Evolutionary conservation across 1,140 invertebrate genomes (phyloP).

Genomic region (Lordiphosa collinella): DNA sequence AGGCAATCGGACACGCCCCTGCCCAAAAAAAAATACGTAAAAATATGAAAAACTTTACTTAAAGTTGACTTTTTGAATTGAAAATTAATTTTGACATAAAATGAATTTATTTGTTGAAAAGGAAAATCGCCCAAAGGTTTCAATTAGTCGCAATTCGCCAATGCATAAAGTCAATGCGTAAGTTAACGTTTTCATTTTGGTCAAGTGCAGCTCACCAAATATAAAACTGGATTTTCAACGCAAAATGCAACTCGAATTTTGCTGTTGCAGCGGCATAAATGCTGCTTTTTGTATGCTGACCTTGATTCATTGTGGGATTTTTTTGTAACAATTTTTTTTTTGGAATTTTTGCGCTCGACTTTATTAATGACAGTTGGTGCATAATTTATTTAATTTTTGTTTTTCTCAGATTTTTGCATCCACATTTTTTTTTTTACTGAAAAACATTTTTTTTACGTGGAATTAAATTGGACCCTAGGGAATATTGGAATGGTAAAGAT

Average conservation of each 20-base stretch:
- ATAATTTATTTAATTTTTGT: constrained; percentile 69
- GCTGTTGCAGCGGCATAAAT: constrained; percentile 53
- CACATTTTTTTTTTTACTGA: not conserved
- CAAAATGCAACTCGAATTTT: constrained; percentile 68
- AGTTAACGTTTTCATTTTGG: not conserved
- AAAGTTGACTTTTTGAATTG: constrained; percentile 26
- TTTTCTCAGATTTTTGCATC: not conserved
- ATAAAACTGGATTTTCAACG: constrained; percentile 74
- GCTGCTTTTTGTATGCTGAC: constrained; percentile 63
- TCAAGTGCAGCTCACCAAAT: constrained; percentile 71
- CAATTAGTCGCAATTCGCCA: not conserved
- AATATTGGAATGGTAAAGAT: not conserved
- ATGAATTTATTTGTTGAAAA: constrained; percentile 40
- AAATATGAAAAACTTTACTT: constrained; percentile 48
- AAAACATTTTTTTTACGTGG: constrained; percentile 5
- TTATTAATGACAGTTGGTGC: constrained; percentile 76
- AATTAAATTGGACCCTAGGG: constrained; percentile 9
- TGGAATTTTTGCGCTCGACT: constrained; percentile 52
- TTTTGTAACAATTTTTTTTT: constrained; percentile 31
- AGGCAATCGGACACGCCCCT: constrained; percentile 49
- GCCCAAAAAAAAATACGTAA: constrained; percentile 25
- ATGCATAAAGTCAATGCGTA: not conserved
- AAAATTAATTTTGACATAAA: constrained; percentile 54
- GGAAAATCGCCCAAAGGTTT: constrained; percentile 1
- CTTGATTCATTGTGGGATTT: constrained; percentile 73